Base-by-base conservation (phyloP, 1,140 invertebrate genomes). In the Cecropterus lyciades region DNA sequence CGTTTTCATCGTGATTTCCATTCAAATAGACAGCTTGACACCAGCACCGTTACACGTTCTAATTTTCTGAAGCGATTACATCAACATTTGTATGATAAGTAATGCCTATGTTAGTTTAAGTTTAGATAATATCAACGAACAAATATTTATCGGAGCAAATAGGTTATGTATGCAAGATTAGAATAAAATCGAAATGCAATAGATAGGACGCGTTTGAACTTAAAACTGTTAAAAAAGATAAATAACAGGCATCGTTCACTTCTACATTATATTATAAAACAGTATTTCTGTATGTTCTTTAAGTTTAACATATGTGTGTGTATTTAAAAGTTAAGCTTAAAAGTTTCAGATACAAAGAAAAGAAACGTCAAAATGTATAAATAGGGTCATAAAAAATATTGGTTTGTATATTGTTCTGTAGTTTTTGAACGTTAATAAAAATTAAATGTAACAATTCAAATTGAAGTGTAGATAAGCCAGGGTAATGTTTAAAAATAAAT, bases 11-110 rank as follows among this genome's bases (percentile, higher is more conserved):
- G 60, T 72, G 68, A 77, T 70, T 80, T 70, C 80, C 66, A 80
- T 82, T 76, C 72, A 68, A 78, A 80, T 68, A 57, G 75, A 80
- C 80, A 76, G 65, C 60, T 59, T 73, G 70, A 75, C 77, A 75
- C 52, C 20, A 57, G 56, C 45, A 72, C 86, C 86, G 86, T 84
- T 89, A 89, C 64, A 70, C 65, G 79, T 75, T 82, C 78, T 75
- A 75, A 80, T 77, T 82, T 65, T 68, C 62, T 66, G 60, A 14
- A 46, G 49, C 57, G 70, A 82, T 82, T 80, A 77, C 65, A 77
- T 72, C 69, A 73, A 77, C 68, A 70, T 64, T 57, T 16, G 56
- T 68, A 73, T 68, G 73, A 72, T 75, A 80, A 74, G 67, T 52
- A 46, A 40, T 40, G 24, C 13, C 14, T 53, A 40, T 40, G 51